phyloP scores from a whole-genome alignment of 2,113 vertebrate species.

The Sinosuthora webbiana region DNA sequence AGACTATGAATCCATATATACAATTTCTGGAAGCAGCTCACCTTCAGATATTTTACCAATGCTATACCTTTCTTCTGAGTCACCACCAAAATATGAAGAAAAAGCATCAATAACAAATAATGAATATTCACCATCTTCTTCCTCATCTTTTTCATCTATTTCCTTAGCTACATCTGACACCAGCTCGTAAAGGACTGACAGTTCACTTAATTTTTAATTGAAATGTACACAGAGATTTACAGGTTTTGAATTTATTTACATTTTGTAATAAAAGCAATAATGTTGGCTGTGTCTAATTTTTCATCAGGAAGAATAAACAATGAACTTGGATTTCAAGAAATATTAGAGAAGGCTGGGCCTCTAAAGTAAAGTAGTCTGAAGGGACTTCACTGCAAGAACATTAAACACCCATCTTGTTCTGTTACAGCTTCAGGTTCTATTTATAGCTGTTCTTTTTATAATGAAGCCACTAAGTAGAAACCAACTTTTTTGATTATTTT shows the following conservation, averaged over 20 bases:
- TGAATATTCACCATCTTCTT: slow-evolving; percentile 2
- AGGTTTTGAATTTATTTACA: slow-evolving; percentile 51
- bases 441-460: background rate
- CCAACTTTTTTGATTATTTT: background rate
- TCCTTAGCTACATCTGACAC: slow-evolving; percentile 13
- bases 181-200: background rate
- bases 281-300: background rate
- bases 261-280: slow-evolving; percentile 71
- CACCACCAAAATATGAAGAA: slow-evolving; percentile 74
- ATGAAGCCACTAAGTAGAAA: background rate
- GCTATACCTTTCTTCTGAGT: slow-evolving; percentile 30
- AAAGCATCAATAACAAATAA: slow-evolving; percentile 42
- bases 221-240: background rate
- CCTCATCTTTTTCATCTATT: background rate
- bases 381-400: background rate
- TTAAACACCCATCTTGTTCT: background rate
- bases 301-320: background rate
- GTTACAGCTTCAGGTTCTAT: background rate
- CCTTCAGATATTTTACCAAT: slow-evolving; percentile 27
- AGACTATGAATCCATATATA: slow-evolving; percentile 53
- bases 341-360: background rate
- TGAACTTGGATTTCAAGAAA: background rate
- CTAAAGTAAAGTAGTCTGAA: background rate
- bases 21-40: slow-evolving; percentile 62
- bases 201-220: slow-evolving; percentile 23